Conservation (phyloP, 1,140 invertebrate genomes). For the Ylistrum balloti region DNA sequence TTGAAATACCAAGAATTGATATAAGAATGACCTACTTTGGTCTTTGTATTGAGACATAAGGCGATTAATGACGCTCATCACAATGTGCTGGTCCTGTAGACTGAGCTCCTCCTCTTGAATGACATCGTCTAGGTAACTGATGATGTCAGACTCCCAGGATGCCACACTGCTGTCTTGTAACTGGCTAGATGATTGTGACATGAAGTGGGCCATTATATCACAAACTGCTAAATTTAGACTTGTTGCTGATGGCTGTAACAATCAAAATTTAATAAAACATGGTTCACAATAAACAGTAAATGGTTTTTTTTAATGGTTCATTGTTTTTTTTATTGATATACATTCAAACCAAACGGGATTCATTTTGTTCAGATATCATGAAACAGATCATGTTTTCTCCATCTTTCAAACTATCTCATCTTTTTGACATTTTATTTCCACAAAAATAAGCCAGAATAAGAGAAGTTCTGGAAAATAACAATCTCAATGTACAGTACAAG, state of each 20-base stretch:
- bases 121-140: background rate
- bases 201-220: conserved; percentile 56
- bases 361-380: no score
- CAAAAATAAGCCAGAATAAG: no score
- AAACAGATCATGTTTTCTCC: no score
- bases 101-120: background rate
- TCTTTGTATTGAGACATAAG: background rate
- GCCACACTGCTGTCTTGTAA: background rate
- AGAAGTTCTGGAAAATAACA: no score
- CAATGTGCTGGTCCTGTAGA: background rate
- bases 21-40: background rate
- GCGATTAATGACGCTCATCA: background rate
- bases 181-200: background rate
- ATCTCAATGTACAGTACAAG: no score
- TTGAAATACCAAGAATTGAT: background rate
- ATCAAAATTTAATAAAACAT: background rate
- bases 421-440: no score
- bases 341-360: no score
- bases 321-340: no score
- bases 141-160: background rate
- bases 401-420: no score
- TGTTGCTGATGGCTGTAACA: conserved; percentile 40
- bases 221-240: conserved; percentile 49
- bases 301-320: no score
- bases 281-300: background rate